These are phyloP conservation scores for Hydraecia micacea DNA, from an alignment of 2,888 invertebrate genomes.

Conservation along the genomic window DNA sequence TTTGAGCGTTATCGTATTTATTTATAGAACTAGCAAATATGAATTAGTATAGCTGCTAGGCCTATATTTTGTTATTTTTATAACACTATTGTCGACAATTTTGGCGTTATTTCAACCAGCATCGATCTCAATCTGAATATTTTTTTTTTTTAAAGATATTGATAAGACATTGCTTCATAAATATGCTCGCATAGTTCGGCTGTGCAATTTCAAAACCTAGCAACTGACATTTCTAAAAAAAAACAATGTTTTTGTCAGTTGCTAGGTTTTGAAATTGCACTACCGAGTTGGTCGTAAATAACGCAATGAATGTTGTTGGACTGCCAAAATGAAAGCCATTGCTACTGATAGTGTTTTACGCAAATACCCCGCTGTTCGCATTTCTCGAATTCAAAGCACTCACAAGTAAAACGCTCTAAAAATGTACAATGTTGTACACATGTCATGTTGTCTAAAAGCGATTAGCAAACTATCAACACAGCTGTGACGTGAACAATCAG, in stretches of 20 bases:
- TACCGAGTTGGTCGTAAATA: too few relatives aligned
- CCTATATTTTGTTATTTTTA: background rate
- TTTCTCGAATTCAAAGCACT: background rate
- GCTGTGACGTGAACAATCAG: conserved; percentile 51
- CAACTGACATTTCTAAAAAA: too few relatives aligned
- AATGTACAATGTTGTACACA: conserved; percentile 4
- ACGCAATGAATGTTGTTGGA: too few relatives aligned
- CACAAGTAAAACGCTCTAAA: background rate
- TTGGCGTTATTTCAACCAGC: background rate
- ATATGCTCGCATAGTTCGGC: too few relatives aligned
- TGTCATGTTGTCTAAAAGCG: conserved; percentile 7
- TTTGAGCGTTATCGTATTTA: background rate
- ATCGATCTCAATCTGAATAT: too few relatives aligned
- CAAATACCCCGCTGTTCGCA: background rate
- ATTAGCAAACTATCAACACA: conserved; percentile 45
- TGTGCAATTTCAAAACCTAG: too few relatives aligned
- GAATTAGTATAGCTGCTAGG: background rate
- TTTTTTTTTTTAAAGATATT: too few relatives aligned
- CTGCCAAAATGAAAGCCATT: too few relatives aligned
- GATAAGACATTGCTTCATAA: too few relatives aligned
- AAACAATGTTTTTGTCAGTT: too few relatives aligned
- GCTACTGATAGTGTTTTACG: too few relatives aligned
- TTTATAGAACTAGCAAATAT: background rate
- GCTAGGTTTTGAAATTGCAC: too few relatives aligned
- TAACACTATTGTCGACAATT: background rate